Conservation (phyloP, 2,888 invertebrate genomes). For the Leuctra nigra region DNA sequence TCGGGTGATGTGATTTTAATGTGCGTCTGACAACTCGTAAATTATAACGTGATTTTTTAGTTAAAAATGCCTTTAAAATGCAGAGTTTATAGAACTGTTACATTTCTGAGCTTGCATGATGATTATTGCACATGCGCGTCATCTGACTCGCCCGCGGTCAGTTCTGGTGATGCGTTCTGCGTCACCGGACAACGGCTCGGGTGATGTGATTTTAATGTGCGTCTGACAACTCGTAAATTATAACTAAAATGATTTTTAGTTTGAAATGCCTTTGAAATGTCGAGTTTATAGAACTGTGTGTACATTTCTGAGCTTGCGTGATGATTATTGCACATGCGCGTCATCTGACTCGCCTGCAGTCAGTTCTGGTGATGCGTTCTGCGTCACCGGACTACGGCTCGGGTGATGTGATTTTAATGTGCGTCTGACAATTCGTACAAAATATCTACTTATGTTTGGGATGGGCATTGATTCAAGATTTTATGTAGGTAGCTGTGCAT, state of each 20-base stretch:
- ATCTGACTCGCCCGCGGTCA: background rate
- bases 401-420: background rate
- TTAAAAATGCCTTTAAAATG: background rate
- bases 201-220: constrained; percentile 9
- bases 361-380: constrained; percentile 5
- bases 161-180: constrained; percentile 5
- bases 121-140: constrained; percentile 16
- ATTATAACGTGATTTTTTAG: background rate
- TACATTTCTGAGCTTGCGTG: background rate
- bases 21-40: no score
- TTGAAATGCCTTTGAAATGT: no score
- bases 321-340: constrained; percentile 6
- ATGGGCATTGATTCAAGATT: no score
- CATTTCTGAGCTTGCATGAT: background rate
- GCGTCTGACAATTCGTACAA: no score
- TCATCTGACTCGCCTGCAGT: background rate
- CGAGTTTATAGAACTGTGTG: background rate
- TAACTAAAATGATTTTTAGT: no score
- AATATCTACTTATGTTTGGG: background rate
- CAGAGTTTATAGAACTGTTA: no score
- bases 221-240: no score
- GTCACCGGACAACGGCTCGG: background rate
- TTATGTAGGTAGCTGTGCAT: no score
- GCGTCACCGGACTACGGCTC: background rate
- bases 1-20: background rate